phyloP scores from a whole-genome alignment of 2,797 vertebrate species.

The Diceros bicornis region DNA sequence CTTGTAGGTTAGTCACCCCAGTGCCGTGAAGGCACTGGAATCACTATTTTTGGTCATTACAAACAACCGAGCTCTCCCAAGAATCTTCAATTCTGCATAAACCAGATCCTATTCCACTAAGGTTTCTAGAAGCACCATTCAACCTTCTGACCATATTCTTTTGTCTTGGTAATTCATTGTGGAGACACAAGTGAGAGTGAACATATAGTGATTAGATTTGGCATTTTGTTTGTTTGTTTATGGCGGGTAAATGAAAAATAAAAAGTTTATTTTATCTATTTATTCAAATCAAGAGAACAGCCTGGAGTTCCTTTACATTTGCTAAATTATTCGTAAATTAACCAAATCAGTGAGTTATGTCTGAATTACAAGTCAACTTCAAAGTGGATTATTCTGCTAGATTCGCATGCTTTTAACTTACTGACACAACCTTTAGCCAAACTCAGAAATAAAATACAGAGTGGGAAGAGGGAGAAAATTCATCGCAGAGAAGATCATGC shows the following conservation, averaged over 20 bases:
- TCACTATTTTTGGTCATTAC: not conserved
- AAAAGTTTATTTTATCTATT: not conserved
- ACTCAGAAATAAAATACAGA: not conserved
- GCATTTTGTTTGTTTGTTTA: not conserved
- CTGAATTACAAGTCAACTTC: not conserved
- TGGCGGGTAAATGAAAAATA: not conserved
- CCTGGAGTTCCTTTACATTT: not conserved
- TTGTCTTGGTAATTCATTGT: not conserved
- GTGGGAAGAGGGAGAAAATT: not conserved
- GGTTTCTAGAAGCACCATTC: not conserved
- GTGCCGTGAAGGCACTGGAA: not conserved
- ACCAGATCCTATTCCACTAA: not conserved
- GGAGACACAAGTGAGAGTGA: not conserved
- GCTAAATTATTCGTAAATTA: not conserved
- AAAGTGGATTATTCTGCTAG: not conserved
- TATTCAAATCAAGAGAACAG: not conserved
- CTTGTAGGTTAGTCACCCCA: not conserved
- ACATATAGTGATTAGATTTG: not conserved
- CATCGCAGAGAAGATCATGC: not conserved
- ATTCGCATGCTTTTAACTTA: not conserved
- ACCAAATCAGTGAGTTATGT: not conserved
- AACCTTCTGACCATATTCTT: not conserved
- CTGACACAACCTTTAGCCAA: not conserved
- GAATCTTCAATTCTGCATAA: not conserved
- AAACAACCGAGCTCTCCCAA: not conserved